These are phyloP conservation scores for Malurus elegans DNA, from an alignment of 2,113 vertebrate species.

Conservation along the genomic window DNA sequence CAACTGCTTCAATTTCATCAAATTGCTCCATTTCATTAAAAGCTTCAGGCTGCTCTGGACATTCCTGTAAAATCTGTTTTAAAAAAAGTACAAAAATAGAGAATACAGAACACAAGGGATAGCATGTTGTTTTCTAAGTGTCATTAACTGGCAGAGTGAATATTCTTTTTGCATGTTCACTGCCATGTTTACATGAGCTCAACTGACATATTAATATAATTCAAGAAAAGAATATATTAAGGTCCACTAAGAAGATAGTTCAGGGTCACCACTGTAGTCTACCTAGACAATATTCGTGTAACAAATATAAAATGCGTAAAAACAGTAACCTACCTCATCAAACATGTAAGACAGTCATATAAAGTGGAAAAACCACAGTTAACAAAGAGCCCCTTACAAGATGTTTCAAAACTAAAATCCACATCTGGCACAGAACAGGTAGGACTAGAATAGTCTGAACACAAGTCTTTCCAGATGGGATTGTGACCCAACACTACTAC, in stretches of 20 bases:
- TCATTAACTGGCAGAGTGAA: background rate
- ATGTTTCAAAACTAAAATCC: background rate
- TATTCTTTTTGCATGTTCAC: background rate
- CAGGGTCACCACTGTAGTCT: background rate
- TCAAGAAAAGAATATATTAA: background rate
- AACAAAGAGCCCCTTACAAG: background rate
- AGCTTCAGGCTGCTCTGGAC: slow-evolving; percentile 78
- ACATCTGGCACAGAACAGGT: background rate
- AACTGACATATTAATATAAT: background rate
- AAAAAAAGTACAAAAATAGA: slow-evolving; percentile 2
- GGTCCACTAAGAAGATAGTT: background rate
- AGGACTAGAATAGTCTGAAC: background rate
- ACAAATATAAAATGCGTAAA: background rate
- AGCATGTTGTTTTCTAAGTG: background rate
- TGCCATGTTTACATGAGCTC: background rate
- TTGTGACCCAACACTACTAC: background rate
- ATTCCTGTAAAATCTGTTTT: slow-evolving; percentile 86
- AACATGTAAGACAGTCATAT: background rate
- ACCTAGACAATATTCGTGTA: background rate
- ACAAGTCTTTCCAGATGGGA: background rate
- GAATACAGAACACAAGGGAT: background rate
- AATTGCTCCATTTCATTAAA: slow-evolving; percentile 81
- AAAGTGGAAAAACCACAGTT: background rate
- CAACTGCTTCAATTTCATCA: slow-evolving; percentile 90
- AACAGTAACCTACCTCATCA: background rate